Base-by-base conservation (phyloP, 2,888 invertebrate genomes). In the Sinodicranocentrus sp. region DNA sequence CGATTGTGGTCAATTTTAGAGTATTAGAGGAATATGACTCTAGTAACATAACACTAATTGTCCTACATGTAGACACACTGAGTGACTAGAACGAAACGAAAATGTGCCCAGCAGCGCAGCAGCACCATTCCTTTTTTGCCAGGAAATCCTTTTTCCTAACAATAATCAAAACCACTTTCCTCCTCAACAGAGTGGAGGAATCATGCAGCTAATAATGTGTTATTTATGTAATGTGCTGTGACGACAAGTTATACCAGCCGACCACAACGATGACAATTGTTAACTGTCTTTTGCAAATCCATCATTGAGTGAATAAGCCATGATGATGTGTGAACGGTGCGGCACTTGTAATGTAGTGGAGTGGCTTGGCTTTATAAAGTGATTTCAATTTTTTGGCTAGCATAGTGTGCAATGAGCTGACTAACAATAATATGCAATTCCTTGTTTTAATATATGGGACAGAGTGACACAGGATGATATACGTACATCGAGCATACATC, bases 131-230 rank as follows among this genome's bases (percentile, higher is more conserved):
- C n/a, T n/a, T 59, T 48, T 48, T 48, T 44, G 73, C 61, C 73
- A 75, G 73, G 73, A 75, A 75, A 75, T 75, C 73, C 73, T 59
- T 63, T 73, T 75, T 63, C 73, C 73, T 63, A 75, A 63, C 43
- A 44, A 63, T 48, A 75, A 75, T 63, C 63, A 8, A 26, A 72
- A 72, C 57, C 59, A 72, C 54, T 72, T 72, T 72, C 72, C 72
- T 72, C 59, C 54, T 72, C 43, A 48, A 57, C 25, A 43, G 63
- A 67, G 68, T n/a, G n/a, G 67, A 68, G 68, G 68, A 68, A 68
- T 68, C n/a, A 25, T 68, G 57, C 13, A 25, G 57, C 19, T 23
- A 57, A 57, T 25, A 23, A 25, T 68, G 68, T 26, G 67, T 68
- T 23, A 57, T 57, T 39, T 39, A 65, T 65, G 43, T 21, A 48